A percentile compares a stretch with the other conserved stretches of the same genome.
phyloP scores from a whole-genome alignment of 2,797 vertebrate genomes.

The Poliocrania exsul region DNA sequence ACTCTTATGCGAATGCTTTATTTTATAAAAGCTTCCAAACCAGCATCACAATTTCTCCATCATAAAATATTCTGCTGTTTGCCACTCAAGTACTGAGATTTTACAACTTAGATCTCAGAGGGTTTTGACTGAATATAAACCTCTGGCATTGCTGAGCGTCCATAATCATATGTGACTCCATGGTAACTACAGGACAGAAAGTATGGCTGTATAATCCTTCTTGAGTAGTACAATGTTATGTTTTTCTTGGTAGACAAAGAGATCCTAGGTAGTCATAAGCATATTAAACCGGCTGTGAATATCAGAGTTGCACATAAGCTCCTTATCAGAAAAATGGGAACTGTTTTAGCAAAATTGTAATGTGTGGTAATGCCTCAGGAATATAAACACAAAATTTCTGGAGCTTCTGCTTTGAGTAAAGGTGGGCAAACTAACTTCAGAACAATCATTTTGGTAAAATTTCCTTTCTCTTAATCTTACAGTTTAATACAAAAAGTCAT shows the following conservation, averaged over 20 bases:
- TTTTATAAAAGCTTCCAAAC: not conserved
- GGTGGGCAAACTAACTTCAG: not conserved
- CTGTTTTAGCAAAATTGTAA: not conserved
- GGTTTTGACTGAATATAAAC: constrained; percentile 1
- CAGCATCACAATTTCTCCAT: not conserved
- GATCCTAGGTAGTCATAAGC: not conserved
- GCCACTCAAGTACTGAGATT: not conserved
- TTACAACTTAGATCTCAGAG: not conserved
- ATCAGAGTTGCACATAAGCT: not conserved
- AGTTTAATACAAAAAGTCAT: not conserved
- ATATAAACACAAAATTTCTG: not conserved
- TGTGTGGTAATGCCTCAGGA: not conserved
- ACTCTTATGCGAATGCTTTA: not conserved
- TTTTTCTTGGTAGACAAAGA: constrained; percentile 30
- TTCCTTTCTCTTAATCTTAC: not conserved
- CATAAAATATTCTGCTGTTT: not conserved
- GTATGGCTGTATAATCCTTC: not conserved
- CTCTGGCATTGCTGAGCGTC: constrained; percentile 9
- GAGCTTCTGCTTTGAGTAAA: not conserved
- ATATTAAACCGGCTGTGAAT: not conserved
- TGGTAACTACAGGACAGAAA: constrained; percentile 37
- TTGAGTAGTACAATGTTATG: not conserved
- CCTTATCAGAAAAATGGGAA: not conserved
- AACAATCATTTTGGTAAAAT: not conserved
- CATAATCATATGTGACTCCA: constrained; percentile 26